Evolutionary conservation across 2,797 vertebrate genomes (phyloP).

Genomic region (Tragelaphus eurycerus): DNA sequence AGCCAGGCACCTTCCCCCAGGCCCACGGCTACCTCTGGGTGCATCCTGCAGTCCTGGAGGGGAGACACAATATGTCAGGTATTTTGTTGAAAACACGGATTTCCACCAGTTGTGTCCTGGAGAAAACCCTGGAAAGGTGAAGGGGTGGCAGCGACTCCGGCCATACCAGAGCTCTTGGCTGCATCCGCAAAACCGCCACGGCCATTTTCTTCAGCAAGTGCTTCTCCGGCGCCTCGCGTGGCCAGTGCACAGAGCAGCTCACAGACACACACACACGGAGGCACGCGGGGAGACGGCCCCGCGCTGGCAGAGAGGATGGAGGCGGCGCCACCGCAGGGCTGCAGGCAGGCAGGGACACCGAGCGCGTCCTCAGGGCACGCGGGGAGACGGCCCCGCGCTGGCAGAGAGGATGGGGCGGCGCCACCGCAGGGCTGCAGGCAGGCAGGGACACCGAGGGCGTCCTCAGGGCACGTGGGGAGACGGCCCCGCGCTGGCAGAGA

Average conservation of each 20-base stretch:
- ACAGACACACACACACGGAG: neutral
- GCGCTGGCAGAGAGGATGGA: neutral
- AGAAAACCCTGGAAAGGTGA: neutral
- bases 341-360: no score
- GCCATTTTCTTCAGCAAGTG: neutral
- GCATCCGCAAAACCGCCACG: rapidly evolving
- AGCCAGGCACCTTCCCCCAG: neutral
- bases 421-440: no score
- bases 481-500: neutral
- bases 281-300: neutral
- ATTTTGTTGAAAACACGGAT: neutral
- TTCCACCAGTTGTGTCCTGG: neutral
- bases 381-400: no score
- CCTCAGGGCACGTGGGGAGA: neutral
- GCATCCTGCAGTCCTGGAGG: neutral
- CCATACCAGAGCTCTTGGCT: neutral
- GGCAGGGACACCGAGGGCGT: no score
- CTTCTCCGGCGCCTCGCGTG: rapidly evolving
- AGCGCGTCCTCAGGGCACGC: neutral
- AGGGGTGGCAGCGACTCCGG: neutral
- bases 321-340: neutral
- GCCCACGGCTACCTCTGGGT: neutral
- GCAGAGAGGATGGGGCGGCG: no score
- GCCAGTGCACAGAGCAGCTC: neutral
- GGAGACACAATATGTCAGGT: neutral